A percentile compares a stretch with the other conserved stretches of the same genome.
Conservation (phyloP, 2,797 vertebrate species). For the Sus cebifrons region DNA sequence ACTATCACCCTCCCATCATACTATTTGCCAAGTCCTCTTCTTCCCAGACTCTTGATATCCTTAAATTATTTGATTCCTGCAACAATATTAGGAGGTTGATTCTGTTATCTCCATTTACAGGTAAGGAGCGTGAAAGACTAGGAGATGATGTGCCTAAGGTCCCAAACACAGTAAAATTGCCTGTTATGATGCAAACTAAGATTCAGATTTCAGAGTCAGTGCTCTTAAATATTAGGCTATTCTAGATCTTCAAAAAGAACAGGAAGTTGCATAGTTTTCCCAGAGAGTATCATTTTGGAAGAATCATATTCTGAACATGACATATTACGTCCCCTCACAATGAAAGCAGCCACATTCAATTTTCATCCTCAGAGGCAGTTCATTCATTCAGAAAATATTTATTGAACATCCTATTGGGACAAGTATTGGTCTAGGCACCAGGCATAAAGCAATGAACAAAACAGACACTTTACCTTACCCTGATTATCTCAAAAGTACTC, state of each 20-base stretch:
- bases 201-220: neutral
- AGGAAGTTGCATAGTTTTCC: neutral
- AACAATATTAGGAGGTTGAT: neutral
- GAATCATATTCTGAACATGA: neutral
- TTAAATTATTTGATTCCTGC: neutral
- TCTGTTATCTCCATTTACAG: neutral
- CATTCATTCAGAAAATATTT: neutral
- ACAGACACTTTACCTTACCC: neutral
- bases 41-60: neutral
- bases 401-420: neutral
- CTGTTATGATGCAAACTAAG: neutral
- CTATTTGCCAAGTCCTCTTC: neutral
- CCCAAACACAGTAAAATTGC: neutral
- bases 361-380: neutral
- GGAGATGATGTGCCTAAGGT: neutral
- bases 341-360: neutral
- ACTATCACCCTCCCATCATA: neutral
- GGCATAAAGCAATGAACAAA: neutral
- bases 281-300: neutral
- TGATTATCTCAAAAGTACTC: neutral
- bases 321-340: neutral
- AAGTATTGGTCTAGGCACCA: neutral
- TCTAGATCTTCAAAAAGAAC: neutral
- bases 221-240: neutral
- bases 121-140: constrained; percentile 23